phyloP scores from a whole-genome alignment of 2,113 vertebrate genomes.

The Bucco capensis region DNA sequence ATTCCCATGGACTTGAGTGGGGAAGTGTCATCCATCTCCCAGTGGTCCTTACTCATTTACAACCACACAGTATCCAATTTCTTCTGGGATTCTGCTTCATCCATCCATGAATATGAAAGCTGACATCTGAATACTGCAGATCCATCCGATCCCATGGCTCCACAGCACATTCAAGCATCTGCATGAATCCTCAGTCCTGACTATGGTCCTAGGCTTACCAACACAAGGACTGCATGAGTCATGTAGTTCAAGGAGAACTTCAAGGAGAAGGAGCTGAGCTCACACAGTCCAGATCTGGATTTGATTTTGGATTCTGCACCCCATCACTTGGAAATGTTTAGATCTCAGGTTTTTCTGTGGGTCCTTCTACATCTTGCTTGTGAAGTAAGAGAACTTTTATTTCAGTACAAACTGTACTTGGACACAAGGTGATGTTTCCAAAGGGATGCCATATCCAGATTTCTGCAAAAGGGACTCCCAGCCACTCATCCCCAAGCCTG shows the following conservation, averaged over 20 bases:
- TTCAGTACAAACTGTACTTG: neutral
- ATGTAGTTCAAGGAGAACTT: neutral
- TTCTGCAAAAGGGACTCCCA: neutral
- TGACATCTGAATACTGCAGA: neutral
- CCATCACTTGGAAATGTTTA: rapidly evolving
- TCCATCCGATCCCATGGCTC: rapidly evolving
- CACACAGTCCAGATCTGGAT: neutral
- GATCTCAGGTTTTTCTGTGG: neutral
- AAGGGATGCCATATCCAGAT: neutral
- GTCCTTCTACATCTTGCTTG: neutral
- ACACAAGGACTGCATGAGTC: neutral
- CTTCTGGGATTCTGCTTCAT: neutral
- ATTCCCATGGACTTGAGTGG: neutral
- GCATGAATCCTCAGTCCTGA: neutral
- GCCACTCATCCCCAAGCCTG: too few species aligned
- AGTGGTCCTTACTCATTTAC: neutral
- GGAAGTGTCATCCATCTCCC: neutral
- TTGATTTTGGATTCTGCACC: neutral
- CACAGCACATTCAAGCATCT: neutral
- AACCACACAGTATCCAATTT: neutral
- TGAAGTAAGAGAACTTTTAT: neutral
- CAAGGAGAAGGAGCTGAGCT: neutral
- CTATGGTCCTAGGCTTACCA: neutral
- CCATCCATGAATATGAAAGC: neutral
- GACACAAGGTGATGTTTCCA: neutral